Conservation (phyloP, 2,888 invertebrate species). For the Cryptosula pallasiana region DNA sequence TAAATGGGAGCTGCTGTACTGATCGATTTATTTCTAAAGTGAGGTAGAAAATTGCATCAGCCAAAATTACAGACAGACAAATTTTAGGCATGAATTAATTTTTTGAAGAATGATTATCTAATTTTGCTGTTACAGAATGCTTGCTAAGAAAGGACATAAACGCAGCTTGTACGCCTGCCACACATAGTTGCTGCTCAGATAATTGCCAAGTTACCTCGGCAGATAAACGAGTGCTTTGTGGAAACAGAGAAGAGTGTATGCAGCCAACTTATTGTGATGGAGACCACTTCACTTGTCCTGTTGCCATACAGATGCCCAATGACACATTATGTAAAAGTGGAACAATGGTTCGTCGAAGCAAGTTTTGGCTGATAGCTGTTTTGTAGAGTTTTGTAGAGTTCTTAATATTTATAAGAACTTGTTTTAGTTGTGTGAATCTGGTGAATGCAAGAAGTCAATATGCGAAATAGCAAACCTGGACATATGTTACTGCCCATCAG, state of each 20-base stretch:
- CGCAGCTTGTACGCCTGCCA: slow-evolving; percentile 2
- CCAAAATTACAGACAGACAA: no score
- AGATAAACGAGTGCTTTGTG: background rate
- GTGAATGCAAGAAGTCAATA: background rate
- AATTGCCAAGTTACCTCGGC: background rate
- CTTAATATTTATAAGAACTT: no score
- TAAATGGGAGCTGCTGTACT: no score
- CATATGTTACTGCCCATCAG: background rate
- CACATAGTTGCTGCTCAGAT: background rate
- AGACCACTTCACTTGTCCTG: slow-evolving; percentile 1
- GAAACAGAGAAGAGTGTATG: background rate
- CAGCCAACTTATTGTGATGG: background rate
- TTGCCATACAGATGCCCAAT: background rate
- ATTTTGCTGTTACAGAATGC: background rate
- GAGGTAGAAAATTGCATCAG: no score
- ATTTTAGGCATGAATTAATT: no score
- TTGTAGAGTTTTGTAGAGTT: background rate
- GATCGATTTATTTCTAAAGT: no score
- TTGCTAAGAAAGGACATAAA: background rate
- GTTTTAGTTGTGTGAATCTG: slow-evolving; percentile 3
- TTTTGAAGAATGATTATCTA: no score
- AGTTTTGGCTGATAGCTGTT: background rate
- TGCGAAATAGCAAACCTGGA: background rate
- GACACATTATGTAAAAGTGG: slow-evolving; percentile 1
- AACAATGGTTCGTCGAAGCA: background rate